These are phyloP conservation scores for Pangasius sanitwongsei DNA, from an alignment of 2,797 vertebrate species.

Conservation along the genomic window DNA sequence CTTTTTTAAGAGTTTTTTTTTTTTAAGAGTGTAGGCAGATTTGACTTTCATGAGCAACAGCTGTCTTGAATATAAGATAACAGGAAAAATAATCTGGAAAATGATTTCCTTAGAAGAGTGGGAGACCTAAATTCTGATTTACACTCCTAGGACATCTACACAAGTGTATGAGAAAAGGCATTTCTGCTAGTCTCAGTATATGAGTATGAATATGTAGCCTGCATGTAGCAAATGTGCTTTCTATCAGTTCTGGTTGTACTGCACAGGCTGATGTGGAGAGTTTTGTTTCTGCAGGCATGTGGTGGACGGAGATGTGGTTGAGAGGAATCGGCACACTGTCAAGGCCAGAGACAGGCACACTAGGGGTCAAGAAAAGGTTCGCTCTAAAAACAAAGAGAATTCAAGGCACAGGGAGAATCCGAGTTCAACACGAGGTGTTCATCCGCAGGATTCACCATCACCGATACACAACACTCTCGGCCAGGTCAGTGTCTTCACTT, in stretches of 20 bases:
- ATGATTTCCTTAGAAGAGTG: not conserved
- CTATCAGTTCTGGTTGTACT: not conserved
- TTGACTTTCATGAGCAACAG: not conserved
- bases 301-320: too few relatives aligned
- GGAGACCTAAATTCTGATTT: not conserved
- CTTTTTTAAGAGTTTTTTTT: too few relatives aligned
- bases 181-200: not conserved
- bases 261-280: not conserved
- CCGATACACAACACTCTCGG: conserved; percentile 70
- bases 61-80: not conserved
- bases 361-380: conserved; percentile 52
- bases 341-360: not conserved
- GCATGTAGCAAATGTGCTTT: not conserved
- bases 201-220: not conserved
- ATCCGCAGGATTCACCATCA: conserved; percentile 59
- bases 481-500: conserved; percentile 67
- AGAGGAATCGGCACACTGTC: conserved; percentile 26
- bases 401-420: conserved; percentile 45
- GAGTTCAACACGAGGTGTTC: conserved; percentile 37
- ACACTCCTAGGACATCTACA: not conserved
- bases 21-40: not conserved
- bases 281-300: conserved; percentile 49
- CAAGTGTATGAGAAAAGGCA: not conserved
- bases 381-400: conserved; percentile 30
- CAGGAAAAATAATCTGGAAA: too few relatives aligned